These are phyloP conservation scores for Neotragus pygmaeus DNA, from an alignment of 2,113 vertebrate genomes.

Conservation along the genomic window DNA sequence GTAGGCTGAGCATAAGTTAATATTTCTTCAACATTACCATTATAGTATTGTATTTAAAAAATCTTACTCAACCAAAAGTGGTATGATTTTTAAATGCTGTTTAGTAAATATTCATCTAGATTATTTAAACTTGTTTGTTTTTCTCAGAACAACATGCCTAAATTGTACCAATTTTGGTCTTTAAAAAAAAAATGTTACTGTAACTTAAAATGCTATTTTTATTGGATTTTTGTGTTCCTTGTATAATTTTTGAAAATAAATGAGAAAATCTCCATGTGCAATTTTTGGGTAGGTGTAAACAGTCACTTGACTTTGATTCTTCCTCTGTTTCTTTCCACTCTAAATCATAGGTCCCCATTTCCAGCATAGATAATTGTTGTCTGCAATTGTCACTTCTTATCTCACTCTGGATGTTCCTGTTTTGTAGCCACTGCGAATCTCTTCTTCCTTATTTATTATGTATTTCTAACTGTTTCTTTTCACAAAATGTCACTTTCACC, in stretches of 20 bases:
- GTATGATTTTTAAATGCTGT: background rate
- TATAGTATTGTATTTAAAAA: no score
- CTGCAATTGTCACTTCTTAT: background rate
- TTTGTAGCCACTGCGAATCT: rapidly evolving
- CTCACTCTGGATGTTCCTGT: background rate
- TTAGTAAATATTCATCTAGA: background rate
- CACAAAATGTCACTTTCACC: background rate
- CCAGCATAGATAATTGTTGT: background rate
- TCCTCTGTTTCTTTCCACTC: background rate
- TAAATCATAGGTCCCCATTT: background rate
- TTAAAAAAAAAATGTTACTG: background rate
- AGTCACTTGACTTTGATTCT: background rate
- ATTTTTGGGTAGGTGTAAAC: background rate
- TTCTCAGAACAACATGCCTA: background rate
- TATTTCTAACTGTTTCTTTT: background rate
- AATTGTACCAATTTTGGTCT: background rate
- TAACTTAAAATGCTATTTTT: background rate
- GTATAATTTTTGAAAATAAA: background rate
- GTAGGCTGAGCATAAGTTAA: background rate
- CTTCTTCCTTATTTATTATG: background rate
- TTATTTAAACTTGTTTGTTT: background rate
- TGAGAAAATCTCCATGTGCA: background rate
- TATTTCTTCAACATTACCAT: background rate
- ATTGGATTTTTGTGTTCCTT: background rate
- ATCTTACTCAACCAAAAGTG: background rate